Evolutionary conservation across 2,888 invertebrate species (phyloP).

Genomic region (Apeira syringaria): DNA sequence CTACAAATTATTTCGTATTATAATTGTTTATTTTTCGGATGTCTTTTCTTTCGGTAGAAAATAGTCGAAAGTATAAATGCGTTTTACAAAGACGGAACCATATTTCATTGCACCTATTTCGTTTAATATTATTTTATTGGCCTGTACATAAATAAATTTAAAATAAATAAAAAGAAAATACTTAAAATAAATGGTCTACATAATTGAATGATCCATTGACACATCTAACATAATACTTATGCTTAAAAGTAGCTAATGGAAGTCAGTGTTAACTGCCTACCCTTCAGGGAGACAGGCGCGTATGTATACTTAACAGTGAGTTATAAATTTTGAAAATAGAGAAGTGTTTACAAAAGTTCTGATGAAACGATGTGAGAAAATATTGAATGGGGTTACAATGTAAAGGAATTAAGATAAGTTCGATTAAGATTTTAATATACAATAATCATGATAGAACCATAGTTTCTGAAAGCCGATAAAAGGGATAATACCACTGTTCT

Average conservation of each 20-base stretch:
- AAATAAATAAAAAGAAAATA: too few species aligned
- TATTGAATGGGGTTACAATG: slow-evolving; percentile 22
- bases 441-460: slow-evolving; percentile 19
- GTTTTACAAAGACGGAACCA: slow-evolving; percentile 67
- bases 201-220: too few species aligned
- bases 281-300: too few species aligned
- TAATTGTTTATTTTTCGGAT: slow-evolving; percentile 53
- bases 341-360: too few species aligned
- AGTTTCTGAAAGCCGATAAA: slow-evolving; percentile 19
- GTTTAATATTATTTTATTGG: slow-evolving; percentile 45
- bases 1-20: slow-evolving; percentile 41
- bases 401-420: slow-evolving; percentile 24
- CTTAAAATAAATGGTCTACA: too few species aligned
- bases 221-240: slow-evolving; percentile 37
- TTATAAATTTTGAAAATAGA: too few species aligned
- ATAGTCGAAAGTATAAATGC: slow-evolving; percentile 51
- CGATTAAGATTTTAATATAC: slow-evolving; percentile 17
- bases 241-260: slow-evolving; percentile 8
- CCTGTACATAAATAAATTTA: too few species aligned
- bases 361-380: background rate
- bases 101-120: slow-evolving; percentile 32
- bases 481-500: slow-evolving; percentile 19
- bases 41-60: slow-evolving; percentile 55
- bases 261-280: too few species aligned
- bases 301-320: too few species aligned